Base-by-base conservation (phyloP, 2,113 vertebrate species). In the Nansenia antarctica region DNA sequence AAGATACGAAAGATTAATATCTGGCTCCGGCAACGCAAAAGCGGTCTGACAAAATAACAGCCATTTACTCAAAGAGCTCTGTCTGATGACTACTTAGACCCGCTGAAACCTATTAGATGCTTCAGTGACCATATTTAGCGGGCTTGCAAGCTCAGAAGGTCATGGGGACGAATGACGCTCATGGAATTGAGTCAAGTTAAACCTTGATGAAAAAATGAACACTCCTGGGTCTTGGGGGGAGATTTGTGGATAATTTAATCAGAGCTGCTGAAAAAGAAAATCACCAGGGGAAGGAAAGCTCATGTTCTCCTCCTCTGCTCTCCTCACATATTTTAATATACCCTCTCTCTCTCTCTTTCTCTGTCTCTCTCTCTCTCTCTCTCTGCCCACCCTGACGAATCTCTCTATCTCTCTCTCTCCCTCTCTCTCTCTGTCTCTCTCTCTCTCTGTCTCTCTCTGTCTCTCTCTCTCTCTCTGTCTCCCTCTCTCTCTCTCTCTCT, bases 161-260 rank as follows among this genome's bases (percentile, higher is more conserved):
- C 74, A 82, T 62, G 72, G 74, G 77, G 75, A 78, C 58, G 72
- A 72, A n/a, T 72, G 65, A 73, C 68, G 70, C 68, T 72, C 59
- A n/a, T 81, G 68, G 75, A 80, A 86, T 79, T 72, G 69, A 82
- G 72, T 82, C 74, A 78, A 78, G 76, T 77, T 86, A 73, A 74
- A 84, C 68, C 65, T 77, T 24, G 42, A 49, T 49, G 42, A 27
- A 27, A 27, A 65, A 74, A 72, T 45, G 35, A 77, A 73, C 54
- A 65, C 66, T 73, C 69, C 20, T 47, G 75, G 73, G 76, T 85
- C 69, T 66, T 59, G 54, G 62, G 74, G 42, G 31, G 59, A 62
- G 62, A 82, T 74, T 79, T 78, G 71, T 74, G 34, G 68, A 69
- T 84, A 80, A 83, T 86, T 82, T 80, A 80, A 80, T 86, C 61